Percentiles rank a stretch among this genome's conserved stretches.
These are phyloP conservation scores for Trichomycterus rosablanca DNA, from an alignment of 2,113 vertebrate genomes.

Conservation along the genomic window DNA sequence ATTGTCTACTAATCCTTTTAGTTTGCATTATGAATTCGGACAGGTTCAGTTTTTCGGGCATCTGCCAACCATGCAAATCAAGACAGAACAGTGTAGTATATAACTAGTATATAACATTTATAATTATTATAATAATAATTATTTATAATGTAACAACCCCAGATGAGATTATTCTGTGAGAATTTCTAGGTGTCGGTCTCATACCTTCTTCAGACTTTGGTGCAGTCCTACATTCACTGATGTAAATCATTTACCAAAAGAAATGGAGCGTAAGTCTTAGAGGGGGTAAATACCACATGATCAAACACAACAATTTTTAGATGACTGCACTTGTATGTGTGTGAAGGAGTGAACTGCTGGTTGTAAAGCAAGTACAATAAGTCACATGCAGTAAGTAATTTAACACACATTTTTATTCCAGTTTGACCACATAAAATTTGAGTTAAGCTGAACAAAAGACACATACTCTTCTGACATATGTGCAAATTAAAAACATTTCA, in stretches of 20 bases:
- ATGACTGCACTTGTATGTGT: slow-evolving; percentile 3
- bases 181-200: too few relatives aligned
- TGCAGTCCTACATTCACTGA: neutral
- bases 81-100: too few relatives aligned
- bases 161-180: too few relatives aligned
- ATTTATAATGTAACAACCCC: too few relatives aligned
- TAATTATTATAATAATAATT: too few relatives aligned
- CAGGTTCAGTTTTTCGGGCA: too few relatives aligned
- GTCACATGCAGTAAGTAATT: neutral
- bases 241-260: slow-evolving; percentile 10
- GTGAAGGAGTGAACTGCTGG: neutral
- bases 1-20: too few relatives aligned
- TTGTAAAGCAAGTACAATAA: neutral
- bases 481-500: slow-evolving; percentile 44
- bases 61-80: too few relatives aligned
- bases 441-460: slow-evolving; percentile 36
- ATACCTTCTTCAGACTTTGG: neutral
- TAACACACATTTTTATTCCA: slow-evolving; percentile 55
- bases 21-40: too few relatives aligned
- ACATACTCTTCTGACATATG: slow-evolving; percentile 25
- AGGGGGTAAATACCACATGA: slow-evolving; percentile 21
- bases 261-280: slow-evolving; percentile 11
- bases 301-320: slow-evolving; percentile 6
- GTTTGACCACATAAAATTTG: slow-evolving; percentile 50
- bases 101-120: too few relatives aligned